These are phyloP conservation scores for Nyctereutes procyonoides DNA, from an alignment of 2,113 vertebrate species.

Conservation along the genomic window DNA sequence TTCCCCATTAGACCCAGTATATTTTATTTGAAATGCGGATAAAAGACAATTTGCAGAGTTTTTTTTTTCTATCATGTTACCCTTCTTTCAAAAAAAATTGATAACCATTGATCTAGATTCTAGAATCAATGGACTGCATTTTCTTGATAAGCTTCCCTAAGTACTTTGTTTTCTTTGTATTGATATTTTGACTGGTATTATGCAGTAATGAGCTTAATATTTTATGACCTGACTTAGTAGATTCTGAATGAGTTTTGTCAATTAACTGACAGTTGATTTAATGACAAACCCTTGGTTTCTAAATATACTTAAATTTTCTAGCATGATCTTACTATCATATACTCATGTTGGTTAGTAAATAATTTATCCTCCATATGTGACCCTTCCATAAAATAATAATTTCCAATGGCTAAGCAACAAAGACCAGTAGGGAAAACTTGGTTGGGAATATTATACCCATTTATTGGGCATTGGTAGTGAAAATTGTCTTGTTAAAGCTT, in stretches of 20 bases:
- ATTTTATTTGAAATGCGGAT: neutral
- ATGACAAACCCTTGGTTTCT: neutral
- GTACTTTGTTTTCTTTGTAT: conserved; percentile 8
- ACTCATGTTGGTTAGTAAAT: neutral
- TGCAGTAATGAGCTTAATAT: neutral
- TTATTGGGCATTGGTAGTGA: neutral
- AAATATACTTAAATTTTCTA: conserved; percentile 27
- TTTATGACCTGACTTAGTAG: neutral
- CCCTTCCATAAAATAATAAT: neutral
- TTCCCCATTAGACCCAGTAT: neutral
- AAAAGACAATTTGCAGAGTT: neutral
- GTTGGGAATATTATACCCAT: neutral
- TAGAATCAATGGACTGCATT: neutral
- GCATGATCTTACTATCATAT: neutral
- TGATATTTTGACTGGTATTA: neutral
- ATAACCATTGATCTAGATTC: neutral
- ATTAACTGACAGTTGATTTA: neutral
- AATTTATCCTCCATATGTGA: neutral
- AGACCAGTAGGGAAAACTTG: neutral
- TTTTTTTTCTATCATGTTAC: neutral
- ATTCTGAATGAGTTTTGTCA: neutral
- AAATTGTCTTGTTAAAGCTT: neutral
- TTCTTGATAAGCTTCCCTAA: neutral
- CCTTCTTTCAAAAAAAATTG: neutral
- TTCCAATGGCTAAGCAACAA: neutral